phyloP scores from a whole-genome alignment of 2,797 vertebrate species.

The Scolopax rusticola region DNA sequence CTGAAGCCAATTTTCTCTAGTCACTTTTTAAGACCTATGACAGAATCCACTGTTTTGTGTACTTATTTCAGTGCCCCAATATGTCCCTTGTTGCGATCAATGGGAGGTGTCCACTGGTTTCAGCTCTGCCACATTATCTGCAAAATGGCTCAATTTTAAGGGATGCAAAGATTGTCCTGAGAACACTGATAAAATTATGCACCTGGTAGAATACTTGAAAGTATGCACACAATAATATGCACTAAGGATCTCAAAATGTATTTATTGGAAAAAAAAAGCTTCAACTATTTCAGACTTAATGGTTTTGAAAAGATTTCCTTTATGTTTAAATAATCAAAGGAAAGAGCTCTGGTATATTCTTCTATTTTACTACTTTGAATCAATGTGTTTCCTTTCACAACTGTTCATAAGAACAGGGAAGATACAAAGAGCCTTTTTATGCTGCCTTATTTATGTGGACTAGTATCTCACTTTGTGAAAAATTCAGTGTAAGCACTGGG shows the following conservation, averaged over 20 bases:
- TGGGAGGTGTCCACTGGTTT: not conserved
- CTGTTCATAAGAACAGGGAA: not conserved
- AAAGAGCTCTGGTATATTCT: not conserved
- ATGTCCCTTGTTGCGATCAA: not conserved
- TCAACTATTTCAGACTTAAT: not conserved
- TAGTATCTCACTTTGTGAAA: not conserved
- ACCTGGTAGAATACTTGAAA: not conserved
- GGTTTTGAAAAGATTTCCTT: not conserved
- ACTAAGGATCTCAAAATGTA: not conserved
- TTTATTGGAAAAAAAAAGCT: not conserved
- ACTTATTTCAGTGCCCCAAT: not conserved
- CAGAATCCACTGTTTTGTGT: not conserved
- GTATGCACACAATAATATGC: not conserved
- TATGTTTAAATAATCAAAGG: not conserved
- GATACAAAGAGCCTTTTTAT: not conserved
- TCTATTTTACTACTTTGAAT: not conserved
- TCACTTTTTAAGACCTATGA: not conserved
- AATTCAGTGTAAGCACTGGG: not conserved
- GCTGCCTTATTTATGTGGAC: not conserved
- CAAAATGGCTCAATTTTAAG: not conserved
- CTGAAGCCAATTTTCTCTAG: not conserved
- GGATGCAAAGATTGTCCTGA: not conserved
- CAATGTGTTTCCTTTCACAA: not conserved
- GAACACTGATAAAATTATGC: not conserved
- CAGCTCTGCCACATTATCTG: not conserved